phyloP scores from a whole-genome alignment of 1,140 invertebrate species.

The Zaprionus nigranus region DNA sequence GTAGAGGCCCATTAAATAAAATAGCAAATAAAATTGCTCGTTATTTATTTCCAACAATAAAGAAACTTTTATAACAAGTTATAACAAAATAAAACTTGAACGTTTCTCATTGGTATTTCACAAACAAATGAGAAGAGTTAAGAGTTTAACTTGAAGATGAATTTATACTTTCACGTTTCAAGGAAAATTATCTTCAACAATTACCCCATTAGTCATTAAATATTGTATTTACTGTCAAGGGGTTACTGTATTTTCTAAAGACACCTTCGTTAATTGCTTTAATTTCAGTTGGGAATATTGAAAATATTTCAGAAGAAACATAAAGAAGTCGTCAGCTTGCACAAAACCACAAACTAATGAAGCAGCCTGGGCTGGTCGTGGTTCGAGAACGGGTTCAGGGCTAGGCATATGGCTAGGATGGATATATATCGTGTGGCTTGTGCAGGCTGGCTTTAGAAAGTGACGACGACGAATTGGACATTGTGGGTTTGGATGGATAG shows the following conservation, averaged over 20 bases:
- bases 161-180: neutral
- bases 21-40: slow-evolving; percentile 2
- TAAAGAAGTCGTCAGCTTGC: slow-evolving; percentile 26
- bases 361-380: slow-evolving; percentile 32
- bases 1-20: slow-evolving; percentile 32
- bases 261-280: neutral
- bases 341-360: slow-evolving; percentile 76
- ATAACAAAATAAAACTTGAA: neutral
- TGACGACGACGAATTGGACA: slow-evolving; percentile 52
- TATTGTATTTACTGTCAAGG: neutral
- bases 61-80: neutral
- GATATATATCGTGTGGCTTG: slow-evolving; percentile 10
- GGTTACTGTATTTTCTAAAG: neutral
- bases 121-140: neutral
- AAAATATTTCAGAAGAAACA: slow-evolving; percentile 48
- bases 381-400: slow-evolving; percentile 26
- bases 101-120: neutral
- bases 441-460: slow-evolving; percentile 44
- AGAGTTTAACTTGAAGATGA: neutral
- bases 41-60: neutral
- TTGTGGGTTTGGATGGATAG: slow-evolving; percentile 59
- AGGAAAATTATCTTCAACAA: neutral
- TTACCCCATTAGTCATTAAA: neutral
- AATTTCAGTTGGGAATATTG: slow-evolving; percentile 24
- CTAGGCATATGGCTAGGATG: slow-evolving; percentile 37